These are phyloP conservation scores for Oryzias curvinotus DNA, from an alignment of 2,113 vertebrate genomes.

Conservation along the genomic window DNA sequence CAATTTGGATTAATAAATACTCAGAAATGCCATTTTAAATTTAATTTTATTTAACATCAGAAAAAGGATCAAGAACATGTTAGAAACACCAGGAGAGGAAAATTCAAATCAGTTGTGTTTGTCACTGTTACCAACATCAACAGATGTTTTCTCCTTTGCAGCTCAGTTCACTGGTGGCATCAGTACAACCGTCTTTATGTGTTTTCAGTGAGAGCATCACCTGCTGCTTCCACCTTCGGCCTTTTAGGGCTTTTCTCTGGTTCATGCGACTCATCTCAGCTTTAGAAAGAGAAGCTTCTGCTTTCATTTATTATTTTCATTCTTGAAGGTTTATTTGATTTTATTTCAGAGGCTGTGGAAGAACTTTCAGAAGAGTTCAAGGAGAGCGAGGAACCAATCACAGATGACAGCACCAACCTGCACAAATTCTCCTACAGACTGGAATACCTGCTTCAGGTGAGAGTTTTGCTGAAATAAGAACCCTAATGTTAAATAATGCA, in stretches of 20 bases:
- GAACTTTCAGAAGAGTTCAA: slow-evolving; percentile 89
- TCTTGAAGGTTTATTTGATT: background rate
- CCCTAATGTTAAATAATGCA: background rate
- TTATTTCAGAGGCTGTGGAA: slow-evolving; percentile 85
- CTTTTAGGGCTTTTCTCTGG: background rate
- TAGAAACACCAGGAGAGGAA: no score
- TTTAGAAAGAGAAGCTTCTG: background rate
- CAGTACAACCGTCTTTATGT: no score
- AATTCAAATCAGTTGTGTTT: no score
- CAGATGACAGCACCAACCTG: slow-evolving; percentile 90
- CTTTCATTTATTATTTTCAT: background rate
- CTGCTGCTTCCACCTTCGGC: no score
- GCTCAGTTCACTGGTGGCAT: no score
- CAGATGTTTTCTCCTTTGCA: no score
- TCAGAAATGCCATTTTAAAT: no score
- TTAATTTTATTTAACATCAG: no score
- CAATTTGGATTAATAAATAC: no score
- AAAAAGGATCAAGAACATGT: no score
- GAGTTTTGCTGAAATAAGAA: slow-evolving; percentile 12
- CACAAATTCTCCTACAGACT: slow-evolving; percentile 97
- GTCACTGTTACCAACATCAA: no score
- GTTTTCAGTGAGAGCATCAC: no score
- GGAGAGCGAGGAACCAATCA: slow-evolving; percentile 91
- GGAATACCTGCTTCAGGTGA: slow-evolving; percentile 95
- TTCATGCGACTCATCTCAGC: background rate